Conservation (phyloP, 2,797 vertebrate genomes). For the Galago senegalensis region DNA sequence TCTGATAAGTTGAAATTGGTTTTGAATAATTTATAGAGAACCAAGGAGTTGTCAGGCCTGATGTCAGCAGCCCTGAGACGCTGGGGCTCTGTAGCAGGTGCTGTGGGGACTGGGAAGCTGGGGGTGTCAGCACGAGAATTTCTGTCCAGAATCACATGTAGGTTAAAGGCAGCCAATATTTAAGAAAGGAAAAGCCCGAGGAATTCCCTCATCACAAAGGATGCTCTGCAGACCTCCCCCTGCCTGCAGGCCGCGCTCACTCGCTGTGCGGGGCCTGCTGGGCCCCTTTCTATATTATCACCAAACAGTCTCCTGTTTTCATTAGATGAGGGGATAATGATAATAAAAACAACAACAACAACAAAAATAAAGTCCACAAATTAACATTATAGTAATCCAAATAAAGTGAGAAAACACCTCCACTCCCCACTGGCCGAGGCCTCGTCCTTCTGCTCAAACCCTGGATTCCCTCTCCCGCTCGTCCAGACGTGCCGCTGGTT, state of each 20-base stretch:
- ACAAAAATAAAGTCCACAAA: not conserved
- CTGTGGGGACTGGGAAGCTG: slow-evolving; percentile 58
- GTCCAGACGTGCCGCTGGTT: not conserved
- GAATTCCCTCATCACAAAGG: not conserved
- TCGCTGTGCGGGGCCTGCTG: too few species aligned
- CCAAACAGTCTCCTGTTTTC: not conserved
- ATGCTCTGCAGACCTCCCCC: not conserved
- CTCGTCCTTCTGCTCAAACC: slow-evolving; percentile 14
- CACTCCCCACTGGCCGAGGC: not conserved
- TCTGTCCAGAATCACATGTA: slow-evolving; percentile 41
- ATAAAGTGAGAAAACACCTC: not conserved
- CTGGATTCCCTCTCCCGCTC: not conserved
- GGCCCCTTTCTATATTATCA: not conserved
- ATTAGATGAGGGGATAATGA: not conserved
- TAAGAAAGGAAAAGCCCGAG: slow-evolving; percentile 37
- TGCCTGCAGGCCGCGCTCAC: not conserved
- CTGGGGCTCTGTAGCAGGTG: slow-evolving; percentile 59
- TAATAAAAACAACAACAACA: not conserved
- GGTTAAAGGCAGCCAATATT: slow-evolving; percentile 9
- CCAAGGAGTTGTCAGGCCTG: slow-evolving; percentile 73
- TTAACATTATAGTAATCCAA: not conserved
- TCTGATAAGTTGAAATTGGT: slow-evolving; percentile 80
- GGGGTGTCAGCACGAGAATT: slow-evolving; percentile 49
- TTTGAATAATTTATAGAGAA: slow-evolving; percentile 84
- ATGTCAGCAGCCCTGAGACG: slow-evolving; percentile 61